Conservation (phyloP, 2,797 vertebrate genomes). For the Cottoperca gobio region DNA sequence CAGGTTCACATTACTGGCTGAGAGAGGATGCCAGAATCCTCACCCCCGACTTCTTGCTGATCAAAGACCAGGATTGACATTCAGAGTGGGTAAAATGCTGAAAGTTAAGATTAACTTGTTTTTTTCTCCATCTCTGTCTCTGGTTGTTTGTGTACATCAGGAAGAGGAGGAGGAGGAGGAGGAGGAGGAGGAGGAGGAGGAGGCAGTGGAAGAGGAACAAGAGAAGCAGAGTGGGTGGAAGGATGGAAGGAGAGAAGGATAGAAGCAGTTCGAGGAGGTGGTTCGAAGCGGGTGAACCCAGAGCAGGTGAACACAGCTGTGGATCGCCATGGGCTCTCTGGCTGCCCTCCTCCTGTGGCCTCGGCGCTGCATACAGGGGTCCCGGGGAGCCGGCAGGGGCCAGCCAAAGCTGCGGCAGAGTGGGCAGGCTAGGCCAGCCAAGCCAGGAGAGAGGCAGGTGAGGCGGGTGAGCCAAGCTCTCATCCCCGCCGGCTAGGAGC, state of each 20-base stretch:
- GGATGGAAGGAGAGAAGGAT: slow-evolving; percentile 74
- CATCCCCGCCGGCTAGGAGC: slow-evolving; percentile 85
- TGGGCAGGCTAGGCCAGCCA: slow-evolving; percentile 83
- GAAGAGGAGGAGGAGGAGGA: slow-evolving; percentile 74
- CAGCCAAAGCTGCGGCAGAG: slow-evolving; percentile 82
- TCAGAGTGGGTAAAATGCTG: slow-evolving; percentile 76
- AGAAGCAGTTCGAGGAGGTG: slow-evolving; percentile 73
- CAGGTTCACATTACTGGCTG: slow-evolving; percentile 82
- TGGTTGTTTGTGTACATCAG: slow-evolving; percentile 82
- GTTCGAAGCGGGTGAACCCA: slow-evolving; percentile 82
- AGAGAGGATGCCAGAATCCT: slow-evolving; percentile 82
- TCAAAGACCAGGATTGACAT: slow-evolving; percentile 83
- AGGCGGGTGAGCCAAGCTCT: slow-evolving; percentile 82
- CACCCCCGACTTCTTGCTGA: slow-evolving; percentile 79
- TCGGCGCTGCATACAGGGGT: slow-evolving; percentile 75
- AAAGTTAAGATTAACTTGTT: slow-evolving; percentile 86
- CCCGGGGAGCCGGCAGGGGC: slow-evolving; percentile 80
- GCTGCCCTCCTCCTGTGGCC: slow-evolving; percentile 79
- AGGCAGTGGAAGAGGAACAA: slow-evolving; percentile 73
- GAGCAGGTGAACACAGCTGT: slow-evolving; percentile 88
- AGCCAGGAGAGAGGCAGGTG: slow-evolving; percentile 85
- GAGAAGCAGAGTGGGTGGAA: slow-evolving; percentile 80
- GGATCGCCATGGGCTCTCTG: slow-evolving; percentile 87
- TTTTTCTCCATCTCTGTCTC: slow-evolving; percentile 74
- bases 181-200: slow-evolving; percentile 74